Evolutionary conservation across 2,113 vertebrate species (phyloP), one percentile per base, ranked within the genome.

Genomic region (Sardina pilchardus): DNA sequence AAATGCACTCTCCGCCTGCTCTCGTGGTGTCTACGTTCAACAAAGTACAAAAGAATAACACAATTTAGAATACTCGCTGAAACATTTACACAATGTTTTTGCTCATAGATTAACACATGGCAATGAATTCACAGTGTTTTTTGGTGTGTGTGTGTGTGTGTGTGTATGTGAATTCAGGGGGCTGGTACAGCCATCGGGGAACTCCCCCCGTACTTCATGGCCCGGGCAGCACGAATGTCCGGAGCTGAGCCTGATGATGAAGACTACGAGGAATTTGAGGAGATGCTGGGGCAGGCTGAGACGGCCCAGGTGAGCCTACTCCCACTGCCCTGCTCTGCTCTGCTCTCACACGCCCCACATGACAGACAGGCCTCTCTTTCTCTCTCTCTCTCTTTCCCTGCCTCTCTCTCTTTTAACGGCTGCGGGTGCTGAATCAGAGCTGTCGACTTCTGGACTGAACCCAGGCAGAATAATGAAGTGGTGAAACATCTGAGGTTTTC

Each of bases 211-310:
- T 99, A 99, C 89, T 99, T 99, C 84, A 99, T 99, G 98, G 98
- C 98, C 2, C 95, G 98, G 88, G 98, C 98, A 0, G 98, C 98
- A 56, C 96, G 98, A 59, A 96, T 98, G 85, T 99, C 98, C 4
- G 98, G 98, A 89, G 95, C 96, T 48, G 98, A 99, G 90, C 97
- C 98, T 63, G 98, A 99, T 88, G 98, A 99, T 91, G 98, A 99
- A 88, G 98, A 99, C 88, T 99, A 99, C 84, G 97, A 99, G 92
- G 98, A 99, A 93, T 99, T 99, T 88, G 98, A 99, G 93, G 98
- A 99, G 95, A 99, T 99, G 97, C 95, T 99, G 88, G 98, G 99
- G 93, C 96, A 97, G 87, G 96, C 97, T 42, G 92, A 99, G 90
- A 89, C 93, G 7, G 96, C 98, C 88, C 97, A 99, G 95, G 98